These are phyloP conservation scores for Channa striata DNA, from an alignment of 2,797 vertebrate species.

Conservation along the genomic window DNA sequence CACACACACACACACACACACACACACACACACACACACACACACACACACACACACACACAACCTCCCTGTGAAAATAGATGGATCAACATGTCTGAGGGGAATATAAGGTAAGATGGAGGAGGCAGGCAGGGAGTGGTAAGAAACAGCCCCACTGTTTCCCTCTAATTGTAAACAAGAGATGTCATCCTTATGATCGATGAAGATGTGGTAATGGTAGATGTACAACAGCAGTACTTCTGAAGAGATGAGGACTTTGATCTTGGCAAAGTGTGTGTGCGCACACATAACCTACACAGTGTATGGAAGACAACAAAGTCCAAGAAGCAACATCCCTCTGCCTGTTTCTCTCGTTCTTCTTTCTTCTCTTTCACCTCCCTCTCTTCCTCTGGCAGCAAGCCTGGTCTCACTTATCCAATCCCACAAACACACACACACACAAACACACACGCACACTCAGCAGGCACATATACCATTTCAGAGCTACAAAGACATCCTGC, in stretches of 20 bases:
- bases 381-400: constrained; percentile 65
- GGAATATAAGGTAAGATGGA: constrained; percentile 31
- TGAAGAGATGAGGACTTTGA: constrained; percentile 54
- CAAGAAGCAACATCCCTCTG: constrained; percentile 59
- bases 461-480: constrained; percentile 63
- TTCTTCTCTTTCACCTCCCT: constrained; percentile 61
- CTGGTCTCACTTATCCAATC: constrained; percentile 73
- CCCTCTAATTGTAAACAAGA: constrained; percentile 55
- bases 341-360: constrained; percentile 43
- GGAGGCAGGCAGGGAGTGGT: constrained; percentile 21
- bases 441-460: constrained; percentile 45
- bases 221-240: constrained; percentile 46
- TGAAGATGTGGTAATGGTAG: constrained; percentile 50
- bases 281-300: constrained; percentile 15
- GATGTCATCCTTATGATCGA: constrained; percentile 54
- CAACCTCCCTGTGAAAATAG: constrained; percentile 41
- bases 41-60: constrained; percentile 47
- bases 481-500: constrained; percentile 75
- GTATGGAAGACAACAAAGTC: constrained; percentile 62
- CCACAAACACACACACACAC: constrained; percentile 65
- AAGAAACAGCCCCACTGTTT: constrained; percentile 17
- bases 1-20: constrained; percentile 44
- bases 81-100: constrained; percentile 33
- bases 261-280: constrained; percentile 23
- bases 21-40: constrained; percentile 8